phyloP scores from a whole-genome alignment of 1,140 invertebrate genomes.

The Listronotus bonariensis region DNA sequence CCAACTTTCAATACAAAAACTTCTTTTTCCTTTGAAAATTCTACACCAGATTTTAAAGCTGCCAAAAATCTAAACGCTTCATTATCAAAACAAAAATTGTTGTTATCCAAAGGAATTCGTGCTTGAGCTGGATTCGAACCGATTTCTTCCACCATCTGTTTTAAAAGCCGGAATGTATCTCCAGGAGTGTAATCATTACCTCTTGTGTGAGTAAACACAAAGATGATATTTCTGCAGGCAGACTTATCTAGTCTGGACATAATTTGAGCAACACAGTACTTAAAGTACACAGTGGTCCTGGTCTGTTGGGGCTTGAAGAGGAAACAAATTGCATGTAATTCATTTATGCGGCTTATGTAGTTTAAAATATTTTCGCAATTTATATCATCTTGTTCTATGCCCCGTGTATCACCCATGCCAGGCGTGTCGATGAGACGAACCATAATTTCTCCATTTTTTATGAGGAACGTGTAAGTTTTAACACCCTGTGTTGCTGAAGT shows the following conservation, averaged over 20 bases:
- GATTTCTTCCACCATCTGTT: conserved; percentile 37
- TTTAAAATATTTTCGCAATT: conserved; percentile 50
- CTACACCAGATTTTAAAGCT: conserved; percentile 38
- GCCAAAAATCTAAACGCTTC: conserved; percentile 48
- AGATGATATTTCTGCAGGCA: conserved; percentile 48
- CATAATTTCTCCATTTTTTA: conserved; percentile 32
- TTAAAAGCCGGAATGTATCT: conserved; percentile 40
- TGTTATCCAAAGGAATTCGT: conserved; percentile 40
- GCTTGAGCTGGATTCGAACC: conserved; percentile 37
- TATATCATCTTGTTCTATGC: conserved; percentile 45
- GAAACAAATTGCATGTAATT: conserved; percentile 51
- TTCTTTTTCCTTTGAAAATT: conserved; percentile 26
- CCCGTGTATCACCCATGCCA: conserved; percentile 47
- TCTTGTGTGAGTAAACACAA: conserved; percentile 48
- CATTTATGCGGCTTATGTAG: conserved; percentile 42
- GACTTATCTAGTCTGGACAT: conserved; percentile 48
- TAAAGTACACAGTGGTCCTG: conserved; percentile 41
- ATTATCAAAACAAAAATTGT: conserved; percentile 51
- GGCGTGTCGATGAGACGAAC: conserved; percentile 50
- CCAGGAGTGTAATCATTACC: conserved; percentile 45
- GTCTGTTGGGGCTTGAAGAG: conserved; percentile 46
- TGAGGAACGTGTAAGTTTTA: conserved; percentile 49
- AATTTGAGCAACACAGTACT: conserved; percentile 49
- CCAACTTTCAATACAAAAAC: conserved; percentile 44
- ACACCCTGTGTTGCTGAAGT: conserved; percentile 49